A percentile compares a stretch with the other conserved stretches of the same genome.
Evolutionary conservation across 2,888 invertebrate species (phyloP).

Genomic region (Noctua pronuba): DNA sequence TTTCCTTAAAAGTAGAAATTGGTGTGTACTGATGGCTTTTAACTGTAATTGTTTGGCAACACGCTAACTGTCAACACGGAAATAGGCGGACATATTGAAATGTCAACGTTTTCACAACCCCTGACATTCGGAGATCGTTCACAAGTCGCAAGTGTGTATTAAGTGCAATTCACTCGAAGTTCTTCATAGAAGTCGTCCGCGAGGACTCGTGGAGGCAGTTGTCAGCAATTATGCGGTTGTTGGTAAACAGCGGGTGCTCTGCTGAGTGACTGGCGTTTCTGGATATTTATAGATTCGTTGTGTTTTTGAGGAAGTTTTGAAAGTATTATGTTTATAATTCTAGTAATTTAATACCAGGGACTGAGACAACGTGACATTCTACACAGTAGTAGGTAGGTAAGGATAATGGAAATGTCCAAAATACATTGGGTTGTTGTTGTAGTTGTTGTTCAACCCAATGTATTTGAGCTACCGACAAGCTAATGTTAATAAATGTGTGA

Average conservation of each 20-base stretch:
- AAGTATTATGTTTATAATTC: neutral
- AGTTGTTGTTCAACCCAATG: too few species aligned
- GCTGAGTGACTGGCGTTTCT: slow-evolving; percentile 20
- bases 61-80: slow-evolving; percentile 34
- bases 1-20: neutral
- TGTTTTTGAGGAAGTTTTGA: neutral
- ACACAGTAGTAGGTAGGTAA: neutral
- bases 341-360: too few species aligned
- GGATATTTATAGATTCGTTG: slow-evolving; percentile 23
- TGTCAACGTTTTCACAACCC: slow-evolving; percentile 43
- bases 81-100: slow-evolving; percentile 37
- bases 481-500: neutral
- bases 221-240: slow-evolving; percentile 42
- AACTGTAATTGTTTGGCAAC: slow-evolving; percentile 11
- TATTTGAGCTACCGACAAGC: neutral
- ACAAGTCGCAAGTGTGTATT: slow-evolving; percentile 38
- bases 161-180: slow-evolving; percentile 44
- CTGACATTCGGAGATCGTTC: slow-evolving; percentile 48
- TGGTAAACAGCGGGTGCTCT: neutral
- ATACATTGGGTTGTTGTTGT: neutral
- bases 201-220: neutral
- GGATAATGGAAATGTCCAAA: neutral
- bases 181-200: slow-evolving; percentile 14
- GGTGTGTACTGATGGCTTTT: too few species aligned
- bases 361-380: neutral